Percentiles rank a stretch among this genome's conserved stretches.
These are phyloP conservation scores for Caenorhabditis sp. DNA, from an alignment of 2,888 invertebrate genomes.

Conservation along the genomic window DNA sequence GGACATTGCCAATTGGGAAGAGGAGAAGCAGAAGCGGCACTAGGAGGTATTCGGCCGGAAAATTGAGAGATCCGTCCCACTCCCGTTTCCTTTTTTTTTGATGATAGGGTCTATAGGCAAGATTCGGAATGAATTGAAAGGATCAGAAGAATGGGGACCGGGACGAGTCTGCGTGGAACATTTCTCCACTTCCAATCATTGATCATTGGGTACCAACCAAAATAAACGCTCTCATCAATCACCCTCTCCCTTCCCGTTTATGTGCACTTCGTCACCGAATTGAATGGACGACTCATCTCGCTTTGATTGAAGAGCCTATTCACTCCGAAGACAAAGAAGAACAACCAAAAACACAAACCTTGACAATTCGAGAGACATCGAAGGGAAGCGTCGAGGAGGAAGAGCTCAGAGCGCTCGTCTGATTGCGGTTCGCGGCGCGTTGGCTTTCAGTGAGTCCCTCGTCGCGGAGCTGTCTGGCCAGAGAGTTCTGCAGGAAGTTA, in stretches of 20 bases:
- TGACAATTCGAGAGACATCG: slow-evolving; percentile 53
- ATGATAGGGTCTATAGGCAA: neutral
- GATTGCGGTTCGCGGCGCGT: slow-evolving; percentile 71
- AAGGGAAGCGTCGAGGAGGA: slow-evolving; percentile 57
- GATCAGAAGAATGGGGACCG: no score
- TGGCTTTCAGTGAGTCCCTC: slow-evolving; percentile 72
- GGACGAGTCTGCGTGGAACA: no score
- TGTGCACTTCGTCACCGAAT: slow-evolving; percentile 12
- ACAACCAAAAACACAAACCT: slow-evolving; percentile 37
- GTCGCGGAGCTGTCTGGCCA: slow-evolving; percentile 60
- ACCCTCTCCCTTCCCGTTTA: slow-evolving; percentile 18
- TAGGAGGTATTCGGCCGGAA: slow-evolving; percentile 36
- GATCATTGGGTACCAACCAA: slow-evolving; percentile 8
- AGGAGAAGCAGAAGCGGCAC: slow-evolving; percentile 16
- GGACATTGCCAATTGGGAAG: slow-evolving; percentile 38
- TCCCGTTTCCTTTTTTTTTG: neutral
- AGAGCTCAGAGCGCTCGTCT: slow-evolving; percentile 59
- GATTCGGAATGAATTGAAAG: no score
- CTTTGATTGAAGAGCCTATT: slow-evolving; percentile 45
- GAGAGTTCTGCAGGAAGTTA: slow-evolving; percentile 47
- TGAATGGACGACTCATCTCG: slow-evolving; percentile 31
- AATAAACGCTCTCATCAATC: slow-evolving; percentile 34
- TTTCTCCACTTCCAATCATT: no score
- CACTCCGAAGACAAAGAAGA: slow-evolving; percentile 12
- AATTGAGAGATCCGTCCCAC: slow-evolving; percentile 20